These are phyloP conservation scores for Myotis daubentonii DNA, from an alignment of 2,797 vertebrate genomes.

Conservation along the genomic window DNA sequence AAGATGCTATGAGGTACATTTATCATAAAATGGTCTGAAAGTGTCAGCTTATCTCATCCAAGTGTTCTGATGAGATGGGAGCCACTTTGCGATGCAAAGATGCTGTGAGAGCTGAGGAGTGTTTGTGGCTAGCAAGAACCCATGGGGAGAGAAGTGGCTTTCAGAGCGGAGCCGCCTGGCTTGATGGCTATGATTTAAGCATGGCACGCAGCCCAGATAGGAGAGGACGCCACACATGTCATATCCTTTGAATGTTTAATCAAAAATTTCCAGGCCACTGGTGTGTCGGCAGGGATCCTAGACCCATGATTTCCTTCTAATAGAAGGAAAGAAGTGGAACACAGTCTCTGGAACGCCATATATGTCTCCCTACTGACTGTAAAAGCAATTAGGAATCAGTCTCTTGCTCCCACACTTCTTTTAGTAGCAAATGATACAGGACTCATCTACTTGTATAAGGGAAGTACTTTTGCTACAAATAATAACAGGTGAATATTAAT, in stretches of 20 bases:
- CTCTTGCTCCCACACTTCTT: slow-evolving; percentile 36
- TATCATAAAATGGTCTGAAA: slow-evolving; percentile 33
- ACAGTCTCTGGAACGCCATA: not conserved
- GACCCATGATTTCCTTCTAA: slow-evolving; percentile 18
- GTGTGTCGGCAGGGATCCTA: not conserved
- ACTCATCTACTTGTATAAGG: not conserved
- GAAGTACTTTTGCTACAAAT: slow-evolving; percentile 41
- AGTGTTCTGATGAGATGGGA: slow-evolving; percentile 5
- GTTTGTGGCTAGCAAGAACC: not conserved
- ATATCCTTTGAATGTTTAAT: not conserved
- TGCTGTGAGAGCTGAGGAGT: not conserved
- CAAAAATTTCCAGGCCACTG: slow-evolving; percentile 37
- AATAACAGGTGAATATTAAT: slow-evolving; percentile 52
- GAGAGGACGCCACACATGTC: not conserved
- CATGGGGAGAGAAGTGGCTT: not conserved
- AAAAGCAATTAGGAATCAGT: slow-evolving; percentile 55
- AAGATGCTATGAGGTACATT: not conserved
- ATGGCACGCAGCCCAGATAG: not conserved
- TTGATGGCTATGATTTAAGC: not conserved
- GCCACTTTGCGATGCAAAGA: not conserved
- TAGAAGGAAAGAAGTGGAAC: slow-evolving; percentile 29
- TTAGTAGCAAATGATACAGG: slow-evolving; percentile 65
- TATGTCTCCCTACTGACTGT: slow-evolving; percentile 2
- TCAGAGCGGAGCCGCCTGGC: not conserved
- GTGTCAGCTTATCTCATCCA: not conserved